Conservation (phyloP, 2,797 vertebrate genomes). For the Manis javanica region DNA sequence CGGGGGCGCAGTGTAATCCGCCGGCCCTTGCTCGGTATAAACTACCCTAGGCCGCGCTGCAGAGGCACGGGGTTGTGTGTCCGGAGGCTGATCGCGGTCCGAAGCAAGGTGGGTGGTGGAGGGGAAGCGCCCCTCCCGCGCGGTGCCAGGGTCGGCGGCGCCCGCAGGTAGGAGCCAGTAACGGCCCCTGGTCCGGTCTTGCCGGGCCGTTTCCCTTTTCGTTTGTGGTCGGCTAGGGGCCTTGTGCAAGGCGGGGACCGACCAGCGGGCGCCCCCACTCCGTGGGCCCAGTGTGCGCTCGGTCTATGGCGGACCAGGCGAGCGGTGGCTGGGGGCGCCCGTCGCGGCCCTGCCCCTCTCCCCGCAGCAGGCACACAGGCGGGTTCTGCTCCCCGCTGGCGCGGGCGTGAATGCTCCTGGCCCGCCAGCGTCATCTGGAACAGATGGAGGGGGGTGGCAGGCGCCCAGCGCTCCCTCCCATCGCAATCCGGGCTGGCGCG, state of each 20-base stretch:
- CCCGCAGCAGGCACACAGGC: constrained; percentile 81
- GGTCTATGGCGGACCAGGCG: not conserved
- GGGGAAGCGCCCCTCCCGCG: constrained; percentile 18
- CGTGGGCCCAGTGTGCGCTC: not conserved
- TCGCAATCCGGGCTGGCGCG: constrained; percentile 68
- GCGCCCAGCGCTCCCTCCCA: constrained; percentile 82
- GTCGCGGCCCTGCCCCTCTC: not conserved
- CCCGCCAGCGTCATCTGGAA: constrained; percentile 86
- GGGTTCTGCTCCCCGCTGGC: constrained; percentile 83
- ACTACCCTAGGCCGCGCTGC: not conserved
- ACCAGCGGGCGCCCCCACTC: not conserved
- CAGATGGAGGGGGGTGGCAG: constrained; percentile 88
- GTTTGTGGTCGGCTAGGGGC: constrained; percentile 71
- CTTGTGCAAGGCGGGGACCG: constrained; percentile 69
- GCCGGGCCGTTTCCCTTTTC: constrained; percentile 63
- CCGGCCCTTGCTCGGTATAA: not conserved
- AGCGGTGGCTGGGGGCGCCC: not conserved
- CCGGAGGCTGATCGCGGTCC: not conserved
- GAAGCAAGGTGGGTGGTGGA: not conserved
- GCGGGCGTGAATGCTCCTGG: constrained; percentile 82
- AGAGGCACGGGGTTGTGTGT: not conserved
- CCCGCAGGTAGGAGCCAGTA: constrained; percentile 73
- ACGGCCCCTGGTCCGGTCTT: constrained; percentile 16
- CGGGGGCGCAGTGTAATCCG: not conserved
- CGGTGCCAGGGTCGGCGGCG: constrained; percentile 30